phyloP scores from a whole-genome alignment of 2,113 vertebrate species.

The Rostratula benghalensis region DNA sequence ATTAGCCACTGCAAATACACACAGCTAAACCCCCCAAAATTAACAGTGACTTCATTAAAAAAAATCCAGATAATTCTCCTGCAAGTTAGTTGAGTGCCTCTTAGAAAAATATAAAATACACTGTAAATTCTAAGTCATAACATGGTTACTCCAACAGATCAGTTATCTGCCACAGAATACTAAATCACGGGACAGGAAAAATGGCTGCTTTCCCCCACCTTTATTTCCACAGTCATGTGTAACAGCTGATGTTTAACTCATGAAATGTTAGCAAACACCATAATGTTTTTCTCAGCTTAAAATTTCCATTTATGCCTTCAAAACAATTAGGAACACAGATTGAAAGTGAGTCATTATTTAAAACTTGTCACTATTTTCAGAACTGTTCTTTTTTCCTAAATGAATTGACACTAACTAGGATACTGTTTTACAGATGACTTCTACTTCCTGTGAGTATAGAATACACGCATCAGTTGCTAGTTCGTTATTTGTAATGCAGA shows the following conservation, averaged over 20 bases:
- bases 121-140: neutral
- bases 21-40: neutral
- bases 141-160: neutral
- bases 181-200: neutral
- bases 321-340: neutral
- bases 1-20: constrained; percentile 5
- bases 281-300: neutral
- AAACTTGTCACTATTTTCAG: neutral
- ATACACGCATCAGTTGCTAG: neutral
- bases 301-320: neutral
- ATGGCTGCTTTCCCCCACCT: neutral
- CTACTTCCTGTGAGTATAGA: neutral
- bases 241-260: neutral
- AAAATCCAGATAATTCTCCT: neutral
- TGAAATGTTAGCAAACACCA: neutral
- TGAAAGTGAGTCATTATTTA: neutral
- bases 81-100: neutral
- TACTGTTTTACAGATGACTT: neutral
- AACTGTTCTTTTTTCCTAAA: neutral
- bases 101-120: neutral
- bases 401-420: neutral
- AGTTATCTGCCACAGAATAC: neutral
- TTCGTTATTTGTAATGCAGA: neutral
- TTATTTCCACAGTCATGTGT: neutral
- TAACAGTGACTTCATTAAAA: neutral